These are phyloP conservation scores for Macropis europaea DNA, from an alignment of 2,888 invertebrate species.

Conservation along the genomic window DNA sequence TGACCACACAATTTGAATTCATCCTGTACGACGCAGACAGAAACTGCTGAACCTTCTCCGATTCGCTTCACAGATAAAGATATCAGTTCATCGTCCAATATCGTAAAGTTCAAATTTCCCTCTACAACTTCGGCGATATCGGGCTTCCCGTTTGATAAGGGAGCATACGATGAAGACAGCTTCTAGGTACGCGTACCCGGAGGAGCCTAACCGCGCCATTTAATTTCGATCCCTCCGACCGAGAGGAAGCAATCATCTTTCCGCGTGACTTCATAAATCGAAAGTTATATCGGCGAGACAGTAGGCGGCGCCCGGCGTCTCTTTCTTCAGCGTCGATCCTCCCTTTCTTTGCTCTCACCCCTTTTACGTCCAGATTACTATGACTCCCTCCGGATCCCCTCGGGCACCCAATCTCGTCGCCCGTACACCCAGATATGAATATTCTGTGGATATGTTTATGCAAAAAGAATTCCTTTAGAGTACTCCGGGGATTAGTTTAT, in stretches of 20 bases:
- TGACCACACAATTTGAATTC: too few species aligned
- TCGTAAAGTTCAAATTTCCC: background rate
- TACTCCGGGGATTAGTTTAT: too few species aligned
- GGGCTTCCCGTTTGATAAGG: too few species aligned
- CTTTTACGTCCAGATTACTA: conserved; percentile 30
- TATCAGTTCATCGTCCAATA: too few species aligned
- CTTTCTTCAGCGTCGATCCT: conserved; percentile 33
- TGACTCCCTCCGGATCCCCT: background rate
- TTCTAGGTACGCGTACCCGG: background rate
- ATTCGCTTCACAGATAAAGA: too few species aligned
- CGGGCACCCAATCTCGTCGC: too few species aligned
- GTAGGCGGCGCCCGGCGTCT: conserved; percentile 64
- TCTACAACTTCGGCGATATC: background rate
- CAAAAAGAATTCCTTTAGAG: too few species aligned
- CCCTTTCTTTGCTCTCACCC: conserved; percentile 31
- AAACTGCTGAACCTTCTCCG: too few species aligned
- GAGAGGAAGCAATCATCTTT: conserved; percentile 70
- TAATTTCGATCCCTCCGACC: conserved; percentile 29
- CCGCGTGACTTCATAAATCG: conserved; percentile 73
- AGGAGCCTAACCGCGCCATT: conserved; percentile 5
- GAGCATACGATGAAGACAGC: background rate
- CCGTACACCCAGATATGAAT: too few species aligned
- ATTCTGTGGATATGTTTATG: too few species aligned
- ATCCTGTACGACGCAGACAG: too few species aligned
- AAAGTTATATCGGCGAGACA: conserved; percentile 64